Evolutionary conservation across 2,888 invertebrate genomes (phyloP).

Genomic region (Ctena decussata): DNA sequence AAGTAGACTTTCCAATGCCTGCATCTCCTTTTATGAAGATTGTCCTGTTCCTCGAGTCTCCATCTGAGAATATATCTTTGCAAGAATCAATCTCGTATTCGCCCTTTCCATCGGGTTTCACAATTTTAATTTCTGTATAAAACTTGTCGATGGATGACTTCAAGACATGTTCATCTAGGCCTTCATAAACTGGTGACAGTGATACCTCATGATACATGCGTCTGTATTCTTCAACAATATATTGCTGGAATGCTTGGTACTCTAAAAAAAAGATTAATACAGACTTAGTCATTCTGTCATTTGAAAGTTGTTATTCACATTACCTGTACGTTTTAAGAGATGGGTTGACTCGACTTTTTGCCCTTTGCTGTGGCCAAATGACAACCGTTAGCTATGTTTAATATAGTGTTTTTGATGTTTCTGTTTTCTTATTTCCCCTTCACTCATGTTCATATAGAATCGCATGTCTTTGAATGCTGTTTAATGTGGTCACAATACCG

Average conservation of each 20-base stretch:
- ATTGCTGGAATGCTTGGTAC: neutral
- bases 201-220: neutral
- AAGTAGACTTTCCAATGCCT: neutral
- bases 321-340: too few relatives aligned
- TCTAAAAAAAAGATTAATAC: too few relatives aligned
- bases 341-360: too few relatives aligned
- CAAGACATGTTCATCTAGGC: neutral
- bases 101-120: neutral
- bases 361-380: too few relatives aligned
- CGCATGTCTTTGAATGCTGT: too few relatives aligned
- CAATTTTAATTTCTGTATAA: neutral
- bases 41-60: neutral
- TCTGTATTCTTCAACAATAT: neutral
- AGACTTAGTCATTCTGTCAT: too few relatives aligned
- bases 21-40: neutral
- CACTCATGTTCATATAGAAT: too few relatives aligned
- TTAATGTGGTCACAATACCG: too few relatives aligned
- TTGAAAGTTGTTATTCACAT: too few relatives aligned
- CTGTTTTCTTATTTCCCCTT: too few relatives aligned
- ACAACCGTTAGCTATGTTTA: too few relatives aligned
- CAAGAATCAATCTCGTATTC: neutral
- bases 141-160: neutral
- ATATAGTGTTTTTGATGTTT: too few relatives aligned
- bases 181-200: neutral
- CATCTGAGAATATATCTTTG: neutral